phyloP scores from a whole-genome alignment of 2,888 invertebrate species.

The Drosophila merina region DNA sequence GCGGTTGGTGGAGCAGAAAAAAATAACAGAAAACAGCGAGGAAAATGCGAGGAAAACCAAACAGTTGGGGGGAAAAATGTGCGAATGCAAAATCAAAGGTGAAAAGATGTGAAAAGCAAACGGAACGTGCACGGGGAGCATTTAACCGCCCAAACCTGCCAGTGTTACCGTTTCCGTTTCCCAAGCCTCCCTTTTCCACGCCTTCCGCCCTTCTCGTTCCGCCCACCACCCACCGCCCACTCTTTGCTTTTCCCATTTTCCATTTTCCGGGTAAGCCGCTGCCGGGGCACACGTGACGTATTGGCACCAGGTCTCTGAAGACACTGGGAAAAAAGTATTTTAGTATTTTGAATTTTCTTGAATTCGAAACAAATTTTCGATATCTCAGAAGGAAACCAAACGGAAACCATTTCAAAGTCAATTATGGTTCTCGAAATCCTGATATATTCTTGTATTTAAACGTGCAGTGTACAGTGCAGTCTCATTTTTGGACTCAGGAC shows the following conservation, averaged over 20 bases:
- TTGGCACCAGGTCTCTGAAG: slow-evolving; percentile 57
- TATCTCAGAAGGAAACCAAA: no score
- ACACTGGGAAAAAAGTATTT: not conserved
- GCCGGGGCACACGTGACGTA: slow-evolving; percentile 67
- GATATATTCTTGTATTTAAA: no score
- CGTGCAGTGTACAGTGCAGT: not conserved
- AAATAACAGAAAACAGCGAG: not conserved
- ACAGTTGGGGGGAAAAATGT: slow-evolving; percentile 10
- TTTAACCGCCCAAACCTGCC: slow-evolving; percentile 26
- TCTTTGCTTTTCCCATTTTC: not conserved
- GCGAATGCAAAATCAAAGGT: slow-evolving; percentile 66
- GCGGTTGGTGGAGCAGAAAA: not conserved
- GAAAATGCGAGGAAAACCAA: slow-evolving; percentile 8
- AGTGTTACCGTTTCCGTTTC: not conserved
- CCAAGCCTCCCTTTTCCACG: not conserved
- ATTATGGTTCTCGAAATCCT: no score
- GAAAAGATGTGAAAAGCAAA: slow-evolving; percentile 68
- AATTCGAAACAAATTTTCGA: no score
- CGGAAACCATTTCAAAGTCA: no score
- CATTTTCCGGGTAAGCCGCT: slow-evolving; percentile 32
- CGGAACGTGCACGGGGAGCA: slow-evolving; percentile 51
- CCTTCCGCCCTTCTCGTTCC: not conserved
- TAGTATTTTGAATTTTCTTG: no score
- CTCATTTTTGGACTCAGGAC: not conserved
- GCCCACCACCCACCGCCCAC: slow-evolving; percentile 8